phyloP scores from a whole-genome alignment of 2,113 vertebrate genomes.

The Australoheros scitulus region DNA sequence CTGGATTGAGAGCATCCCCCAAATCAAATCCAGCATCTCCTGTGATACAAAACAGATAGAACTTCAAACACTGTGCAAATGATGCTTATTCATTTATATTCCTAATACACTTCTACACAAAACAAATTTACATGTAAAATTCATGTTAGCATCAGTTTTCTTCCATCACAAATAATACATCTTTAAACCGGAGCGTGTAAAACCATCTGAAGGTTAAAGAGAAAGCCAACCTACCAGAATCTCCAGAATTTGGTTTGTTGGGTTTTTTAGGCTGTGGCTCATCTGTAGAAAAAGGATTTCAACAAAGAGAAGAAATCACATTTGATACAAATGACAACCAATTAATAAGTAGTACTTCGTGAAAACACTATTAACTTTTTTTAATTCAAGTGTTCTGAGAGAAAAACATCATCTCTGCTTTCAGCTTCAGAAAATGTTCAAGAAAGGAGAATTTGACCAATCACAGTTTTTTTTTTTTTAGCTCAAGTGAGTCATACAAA shows the following conservation, averaged over 20 bases:
- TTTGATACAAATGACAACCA: too few relatives aligned
- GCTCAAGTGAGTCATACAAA: too few relatives aligned
- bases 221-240: not conserved
- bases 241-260: constrained; percentile 28
- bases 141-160: not conserved
- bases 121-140: not conserved
- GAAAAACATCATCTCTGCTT: too few relatives aligned
- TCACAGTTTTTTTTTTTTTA: too few relatives aligned
- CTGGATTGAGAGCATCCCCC: constrained; percentile 34
- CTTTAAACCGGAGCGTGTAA: too few relatives aligned
- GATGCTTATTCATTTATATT: not conserved
- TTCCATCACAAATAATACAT: not conserved
- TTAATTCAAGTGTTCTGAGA: not conserved
- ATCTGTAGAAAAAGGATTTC: not conserved
- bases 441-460: too few relatives aligned
- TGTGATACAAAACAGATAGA: not conserved
- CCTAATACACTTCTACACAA: not conserved
- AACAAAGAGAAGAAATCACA: not conserved
- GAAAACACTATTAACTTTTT: not conserved
- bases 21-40: constrained; percentile 24
- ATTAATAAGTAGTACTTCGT: too few relatives aligned
- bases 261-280: not conserved
- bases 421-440: too few relatives aligned
- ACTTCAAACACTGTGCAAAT: not conserved
- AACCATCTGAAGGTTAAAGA: not conserved